phyloP scores from a whole-genome alignment of 2,888 invertebrate genomes.

The Laothoe populi region DNA sequence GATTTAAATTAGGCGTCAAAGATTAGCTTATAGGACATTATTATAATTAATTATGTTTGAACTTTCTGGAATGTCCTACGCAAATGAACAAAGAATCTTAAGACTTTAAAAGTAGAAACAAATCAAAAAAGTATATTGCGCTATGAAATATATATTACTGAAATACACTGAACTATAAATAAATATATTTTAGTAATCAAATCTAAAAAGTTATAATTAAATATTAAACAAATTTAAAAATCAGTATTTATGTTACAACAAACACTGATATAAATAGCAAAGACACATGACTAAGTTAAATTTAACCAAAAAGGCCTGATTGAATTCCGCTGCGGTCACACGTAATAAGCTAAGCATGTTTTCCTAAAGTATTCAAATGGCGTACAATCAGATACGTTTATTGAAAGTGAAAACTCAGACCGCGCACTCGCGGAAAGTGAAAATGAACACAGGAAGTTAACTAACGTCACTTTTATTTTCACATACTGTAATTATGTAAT shows the following conservation, averaged over 20 bases:
- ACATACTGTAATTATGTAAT: neutral
- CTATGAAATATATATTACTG: no score
- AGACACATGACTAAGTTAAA: no score
- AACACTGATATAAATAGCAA: no score
- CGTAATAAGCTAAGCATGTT: neutral
- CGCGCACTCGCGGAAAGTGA: slow-evolving; percentile 42
- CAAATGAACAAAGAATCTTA: neutral
- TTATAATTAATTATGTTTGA: neutral
- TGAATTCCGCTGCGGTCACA: neutral
- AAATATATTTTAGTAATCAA: no score
- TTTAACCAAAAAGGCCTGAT: neutral
- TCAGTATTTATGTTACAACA: no score
- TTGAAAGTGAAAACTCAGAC: slow-evolving; percentile 44
- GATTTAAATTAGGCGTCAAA: slow-evolving; percentile 11
- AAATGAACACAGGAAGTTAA: slow-evolving; percentile 30
- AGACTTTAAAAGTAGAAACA: no score
- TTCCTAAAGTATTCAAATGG: slow-evolving; percentile 6
- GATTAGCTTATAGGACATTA: neutral
- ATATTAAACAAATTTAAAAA: no score
- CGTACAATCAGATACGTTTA: slow-evolving; percentile 30
- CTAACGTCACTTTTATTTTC: slow-evolving; percentile 4
- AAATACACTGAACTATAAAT: no score
- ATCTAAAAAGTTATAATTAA: no score
- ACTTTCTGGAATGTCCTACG: neutral
- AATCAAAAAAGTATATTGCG: no score